These are phyloP conservation scores for Drosophila fuyamai DNA, from an alignment of 1,140 invertebrate genomes.

Conservation along the genomic window DNA sequence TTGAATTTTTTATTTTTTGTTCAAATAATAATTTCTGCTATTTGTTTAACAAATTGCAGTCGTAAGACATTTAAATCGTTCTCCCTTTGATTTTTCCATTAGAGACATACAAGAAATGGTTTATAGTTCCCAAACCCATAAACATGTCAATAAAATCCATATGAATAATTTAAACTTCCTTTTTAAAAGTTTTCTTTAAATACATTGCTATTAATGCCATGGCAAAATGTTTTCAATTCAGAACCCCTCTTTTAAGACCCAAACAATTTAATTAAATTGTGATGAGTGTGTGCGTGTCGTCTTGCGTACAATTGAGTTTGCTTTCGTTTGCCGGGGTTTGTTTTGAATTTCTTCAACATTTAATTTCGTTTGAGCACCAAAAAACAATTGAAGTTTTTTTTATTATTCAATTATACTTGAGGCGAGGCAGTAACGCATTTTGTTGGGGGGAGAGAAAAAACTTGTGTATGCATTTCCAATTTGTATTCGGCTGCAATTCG, in stretches of 20 bases:
- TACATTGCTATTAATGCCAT: constrained; percentile 3
- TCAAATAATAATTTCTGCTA: neutral
- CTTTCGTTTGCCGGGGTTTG: constrained; percentile 41
- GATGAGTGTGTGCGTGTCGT: constrained; percentile 33
- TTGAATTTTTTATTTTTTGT: neutral
- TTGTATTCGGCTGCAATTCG: constrained; percentile 35
- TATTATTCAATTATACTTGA: constrained; percentile 75
- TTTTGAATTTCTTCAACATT: constrained; percentile 54
- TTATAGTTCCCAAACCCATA: constrained; percentile 24
- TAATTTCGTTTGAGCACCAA: constrained; percentile 34
- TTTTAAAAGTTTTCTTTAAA: constrained; percentile 20
- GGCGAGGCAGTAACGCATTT: constrained; percentile 15
- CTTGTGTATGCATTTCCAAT: constrained; percentile 29
- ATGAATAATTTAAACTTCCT: constrained; percentile 38
- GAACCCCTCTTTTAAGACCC: constrained; percentile 17
- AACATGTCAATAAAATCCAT: constrained; percentile 25
- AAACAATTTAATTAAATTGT: constrained; percentile 70
- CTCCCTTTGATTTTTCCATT: neutral
- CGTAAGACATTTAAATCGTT: neutral
- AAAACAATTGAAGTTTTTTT: constrained; percentile 70
- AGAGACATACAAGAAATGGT: constrained; percentile 4
- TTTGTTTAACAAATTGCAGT: neutral
- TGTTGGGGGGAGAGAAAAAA: constrained; percentile 14
- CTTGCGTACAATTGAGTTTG: constrained; percentile 31
- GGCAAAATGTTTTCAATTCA: constrained; percentile 23